A percentile compares a stretch with the other conserved stretches of the same genome.
Evolutionary conservation across 2,888 invertebrate species (phyloP).

Genomic region (Osmoderma eremita): DNA sequence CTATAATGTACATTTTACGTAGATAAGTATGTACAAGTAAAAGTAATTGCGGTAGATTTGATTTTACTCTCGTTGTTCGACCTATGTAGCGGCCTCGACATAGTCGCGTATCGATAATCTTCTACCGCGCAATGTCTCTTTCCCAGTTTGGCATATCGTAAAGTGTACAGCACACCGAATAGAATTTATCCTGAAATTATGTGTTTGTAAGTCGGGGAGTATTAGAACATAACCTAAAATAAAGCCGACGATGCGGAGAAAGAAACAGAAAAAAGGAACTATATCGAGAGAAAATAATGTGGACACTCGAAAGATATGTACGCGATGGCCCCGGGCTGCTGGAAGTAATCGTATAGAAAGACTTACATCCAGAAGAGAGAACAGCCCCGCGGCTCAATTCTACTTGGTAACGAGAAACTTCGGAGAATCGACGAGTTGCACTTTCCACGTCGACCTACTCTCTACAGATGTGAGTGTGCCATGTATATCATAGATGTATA

Average conservation of each 20-base stretch:
- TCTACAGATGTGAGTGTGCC: neutral
- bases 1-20: too few relatives aligned
- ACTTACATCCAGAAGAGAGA: constrained; percentile 53
- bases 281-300: constrained; percentile 40
- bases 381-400: constrained; percentile 54
- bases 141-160: too few relatives aligned
- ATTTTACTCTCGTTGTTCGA: constrained; percentile 31
- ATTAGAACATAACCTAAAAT: constrained; percentile 26
- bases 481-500: constrained; percentile 1
- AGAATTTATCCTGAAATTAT: constrained; percentile 16
- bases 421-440: constrained; percentile 39
- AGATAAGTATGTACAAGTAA: constrained; percentile 28
- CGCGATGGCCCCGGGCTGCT: constrained; percentile 45
- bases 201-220: constrained; percentile 3
- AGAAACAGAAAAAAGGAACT: constrained; percentile 15
- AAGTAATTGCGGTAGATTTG: constrained; percentile 37
- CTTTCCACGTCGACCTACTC: constrained; percentile 39
- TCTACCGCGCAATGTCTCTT: too few relatives aligned
- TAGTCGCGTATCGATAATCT: too few relatives aligned
- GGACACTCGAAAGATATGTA: constrained; percentile 49
- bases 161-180: neutral
- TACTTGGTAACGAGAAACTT: constrained; percentile 57
- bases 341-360: constrained; percentile 46
- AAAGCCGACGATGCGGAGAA: neutral
- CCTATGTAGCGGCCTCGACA: too few relatives aligned